A percentile compares a stretch with the other conserved stretches of the same genome.
Conservation (phyloP, 2,888 invertebrate species). For the Melolontha melolontha region DNA sequence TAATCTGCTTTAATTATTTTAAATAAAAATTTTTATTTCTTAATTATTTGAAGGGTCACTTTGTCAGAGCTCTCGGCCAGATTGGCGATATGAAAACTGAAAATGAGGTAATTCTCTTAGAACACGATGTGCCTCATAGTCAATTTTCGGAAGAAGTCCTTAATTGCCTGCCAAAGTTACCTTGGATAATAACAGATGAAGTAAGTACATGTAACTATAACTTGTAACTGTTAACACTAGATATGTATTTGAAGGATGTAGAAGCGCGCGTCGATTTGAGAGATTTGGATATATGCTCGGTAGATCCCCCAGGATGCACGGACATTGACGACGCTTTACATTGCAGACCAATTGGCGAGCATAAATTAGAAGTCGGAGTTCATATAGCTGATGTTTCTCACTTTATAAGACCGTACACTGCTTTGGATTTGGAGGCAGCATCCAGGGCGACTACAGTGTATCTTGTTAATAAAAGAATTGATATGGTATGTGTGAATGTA, state of each 20-base stretch:
- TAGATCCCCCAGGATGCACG: conserved; percentile 98
- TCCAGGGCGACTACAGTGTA: conserved; percentile 97
- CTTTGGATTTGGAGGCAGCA: conserved; percentile 93
- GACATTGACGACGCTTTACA: conserved; percentile 99
- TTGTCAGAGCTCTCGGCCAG: conserved; percentile 91
- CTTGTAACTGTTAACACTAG: conserved; percentile 23
- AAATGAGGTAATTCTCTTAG: conserved; percentile 94
- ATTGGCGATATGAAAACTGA: conserved; percentile 96
- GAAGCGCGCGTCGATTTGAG: conserved; percentile 86
- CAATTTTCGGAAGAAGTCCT: conserved; percentile 95
- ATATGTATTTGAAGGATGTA: conserved; percentile 71
- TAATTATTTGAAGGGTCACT: conserved; percentile 79
- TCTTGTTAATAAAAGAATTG: conserved; percentile 91
- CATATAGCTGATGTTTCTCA: conserved; percentile 99
- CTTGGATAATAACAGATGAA: conserved; percentile 89
- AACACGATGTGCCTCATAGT: conserved; percentile 97
- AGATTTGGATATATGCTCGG: conserved; percentile 89
- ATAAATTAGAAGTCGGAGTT: conserved; percentile 89
- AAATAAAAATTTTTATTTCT: conserved; percentile 22
- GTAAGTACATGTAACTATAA: conserved; percentile 66
- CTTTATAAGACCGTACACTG: conserved; percentile 93
- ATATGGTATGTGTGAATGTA: conserved; percentile 75
- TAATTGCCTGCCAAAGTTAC: conserved; percentile 87
- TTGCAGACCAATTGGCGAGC: conserved; percentile 80
- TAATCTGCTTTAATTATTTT: conserved; percentile 56